phyloP scores from a whole-genome alignment of 2,797 vertebrate species.

The Coregonus suidteri region DNA sequence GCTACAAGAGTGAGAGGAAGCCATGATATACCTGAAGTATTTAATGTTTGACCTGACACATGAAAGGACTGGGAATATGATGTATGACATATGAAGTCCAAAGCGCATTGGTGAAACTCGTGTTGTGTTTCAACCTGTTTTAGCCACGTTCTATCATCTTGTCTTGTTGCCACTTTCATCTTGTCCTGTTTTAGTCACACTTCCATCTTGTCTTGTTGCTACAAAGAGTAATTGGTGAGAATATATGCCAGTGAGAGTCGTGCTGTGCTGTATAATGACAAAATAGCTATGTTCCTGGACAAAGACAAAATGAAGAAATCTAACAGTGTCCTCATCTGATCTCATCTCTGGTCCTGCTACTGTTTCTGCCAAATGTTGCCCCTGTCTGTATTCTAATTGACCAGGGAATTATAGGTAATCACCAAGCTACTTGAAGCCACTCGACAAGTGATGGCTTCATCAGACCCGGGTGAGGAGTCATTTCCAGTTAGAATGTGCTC shows the following conservation, averaged over 20 bases:
- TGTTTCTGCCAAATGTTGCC: background rate
- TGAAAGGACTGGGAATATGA: background rate
- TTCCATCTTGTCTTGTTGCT: background rate
- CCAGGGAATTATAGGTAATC: background rate
- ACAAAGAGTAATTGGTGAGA: background rate
- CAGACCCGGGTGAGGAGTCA: background rate
- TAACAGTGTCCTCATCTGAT: background rate
- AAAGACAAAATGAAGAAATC: background rate
- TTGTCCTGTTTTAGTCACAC: no score
- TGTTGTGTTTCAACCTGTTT: background rate
- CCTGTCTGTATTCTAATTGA: background rate
- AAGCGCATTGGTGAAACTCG: background rate
- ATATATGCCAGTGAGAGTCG: background rate
- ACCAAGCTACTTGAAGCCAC: background rate
- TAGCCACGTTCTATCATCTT: no score
- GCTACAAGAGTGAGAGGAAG: background rate
- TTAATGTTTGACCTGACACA: background rate
- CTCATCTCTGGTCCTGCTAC: background rate
- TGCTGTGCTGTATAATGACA: background rate
- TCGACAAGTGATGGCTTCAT: constrained; percentile 3
- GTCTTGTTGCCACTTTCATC: no score
- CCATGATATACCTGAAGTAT: background rate
- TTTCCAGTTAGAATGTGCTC: constrained; percentile 1
- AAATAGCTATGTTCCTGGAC: background rate
- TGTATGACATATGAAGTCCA: background rate